Evolutionary conservation across 2,113 vertebrate species (phyloP).

Genomic region (Neomonachus schauinslandi): DNA sequence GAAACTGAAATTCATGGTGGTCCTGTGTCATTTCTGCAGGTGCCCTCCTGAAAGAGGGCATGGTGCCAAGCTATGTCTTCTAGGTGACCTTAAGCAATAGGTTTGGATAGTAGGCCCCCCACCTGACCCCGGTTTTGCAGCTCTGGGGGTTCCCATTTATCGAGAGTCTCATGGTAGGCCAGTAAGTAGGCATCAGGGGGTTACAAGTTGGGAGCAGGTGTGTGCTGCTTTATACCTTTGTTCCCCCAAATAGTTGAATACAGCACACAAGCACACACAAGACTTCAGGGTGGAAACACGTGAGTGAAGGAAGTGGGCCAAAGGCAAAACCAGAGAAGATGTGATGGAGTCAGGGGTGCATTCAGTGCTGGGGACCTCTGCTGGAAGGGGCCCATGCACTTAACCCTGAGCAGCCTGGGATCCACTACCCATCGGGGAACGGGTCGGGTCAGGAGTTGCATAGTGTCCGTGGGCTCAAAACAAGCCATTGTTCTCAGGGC

Average conservation of each 20-base stretch:
- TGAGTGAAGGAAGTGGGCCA: neutral
- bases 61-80: neutral
- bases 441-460: neutral
- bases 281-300: neutral
- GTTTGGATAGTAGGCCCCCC: neutral
- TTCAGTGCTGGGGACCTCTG: neutral
- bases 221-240: neutral
- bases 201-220: no score
- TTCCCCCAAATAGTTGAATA: neutral
- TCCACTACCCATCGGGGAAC: neutral
- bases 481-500: neutral
- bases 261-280: neutral
- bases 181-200: neutral
- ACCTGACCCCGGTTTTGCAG: neutral
- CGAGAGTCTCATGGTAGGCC: neutral
- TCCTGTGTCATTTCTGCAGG: neutral
- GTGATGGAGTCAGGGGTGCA: neutral
- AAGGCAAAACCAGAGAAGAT: neutral
- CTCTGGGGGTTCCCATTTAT: neutral
- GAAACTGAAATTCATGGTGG: neutral
- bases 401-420: neutral
- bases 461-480: neutral
- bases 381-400: neutral
- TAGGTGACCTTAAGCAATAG: neutral
- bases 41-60: neutral